Evolutionary conservation across 2,888 invertebrate species (phyloP).

Genomic region (Spodoptera exigua): DNA sequence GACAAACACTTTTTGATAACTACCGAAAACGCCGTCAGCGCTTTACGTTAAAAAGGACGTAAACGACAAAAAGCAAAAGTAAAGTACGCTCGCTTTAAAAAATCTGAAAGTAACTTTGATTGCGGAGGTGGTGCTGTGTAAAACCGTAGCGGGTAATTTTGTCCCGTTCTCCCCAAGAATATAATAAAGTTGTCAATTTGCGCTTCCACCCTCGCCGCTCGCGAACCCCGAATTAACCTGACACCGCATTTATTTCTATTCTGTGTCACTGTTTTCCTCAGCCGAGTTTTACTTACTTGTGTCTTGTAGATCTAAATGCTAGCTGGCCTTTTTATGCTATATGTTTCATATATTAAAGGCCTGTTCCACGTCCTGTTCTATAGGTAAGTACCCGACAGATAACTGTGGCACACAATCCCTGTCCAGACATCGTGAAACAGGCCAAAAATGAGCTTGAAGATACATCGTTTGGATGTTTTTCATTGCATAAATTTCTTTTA

Average conservation of each 20-base stretch:
- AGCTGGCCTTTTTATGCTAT: too few species aligned
- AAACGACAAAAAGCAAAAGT: conserved; percentile 14
- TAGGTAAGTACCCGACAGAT: too few species aligned
- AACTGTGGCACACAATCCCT: too few species aligned
- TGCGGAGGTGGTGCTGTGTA: conserved; percentile 45
- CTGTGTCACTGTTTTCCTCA: conserved; percentile 18
- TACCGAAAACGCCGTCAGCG: conserved; percentile 14
- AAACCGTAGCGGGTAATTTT: conserved; percentile 50
- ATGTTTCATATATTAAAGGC: too few species aligned
- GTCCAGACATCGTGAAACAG: too few species aligned
- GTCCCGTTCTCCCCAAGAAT: conserved; percentile 58
- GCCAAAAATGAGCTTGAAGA: too few species aligned
- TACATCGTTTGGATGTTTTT: too few species aligned
- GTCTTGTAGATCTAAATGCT: conserved; percentile 23
- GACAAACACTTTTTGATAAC: conserved; percentile 8
- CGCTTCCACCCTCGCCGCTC: conserved; percentile 54
- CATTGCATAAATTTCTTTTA: too few species aligned
- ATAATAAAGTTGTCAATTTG: conserved; percentile 73
- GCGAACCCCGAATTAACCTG: conserved; percentile 54
- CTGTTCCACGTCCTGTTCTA: too few species aligned
- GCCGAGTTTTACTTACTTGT: conserved; percentile 42
- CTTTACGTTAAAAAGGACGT: conserved; percentile 19
- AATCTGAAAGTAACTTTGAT: conserved; percentile 55
- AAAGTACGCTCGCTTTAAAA: conserved; percentile 45
- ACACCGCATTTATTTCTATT: not conserved